Percentiles rank a stretch among this genome's conserved stretches.
Evolutionary conservation across 1,140 invertebrate species (phyloP).

Genomic region (Sarcophaga bullata): DNA sequence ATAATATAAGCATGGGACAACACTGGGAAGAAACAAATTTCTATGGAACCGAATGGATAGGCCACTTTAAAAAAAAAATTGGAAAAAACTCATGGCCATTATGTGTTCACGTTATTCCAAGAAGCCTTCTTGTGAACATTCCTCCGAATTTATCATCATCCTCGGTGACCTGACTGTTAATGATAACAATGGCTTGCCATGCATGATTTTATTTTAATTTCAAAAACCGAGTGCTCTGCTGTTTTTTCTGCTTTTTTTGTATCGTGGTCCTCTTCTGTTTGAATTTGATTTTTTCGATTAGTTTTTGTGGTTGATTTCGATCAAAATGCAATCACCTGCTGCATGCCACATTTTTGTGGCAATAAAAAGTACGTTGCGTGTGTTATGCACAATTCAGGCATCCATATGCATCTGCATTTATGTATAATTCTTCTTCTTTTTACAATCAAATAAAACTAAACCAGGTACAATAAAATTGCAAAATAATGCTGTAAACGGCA

Average conservation of each 20-base stretch:
- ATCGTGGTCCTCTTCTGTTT: background rate
- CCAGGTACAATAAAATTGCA: background rate
- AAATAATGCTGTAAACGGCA: too few relatives aligned
- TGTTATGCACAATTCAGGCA: background rate
- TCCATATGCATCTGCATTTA: constrained; percentile 67
- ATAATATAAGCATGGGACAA: too few relatives aligned
- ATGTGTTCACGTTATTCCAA: too few relatives aligned
- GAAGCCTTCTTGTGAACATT: background rate
- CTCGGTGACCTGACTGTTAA: background rate
- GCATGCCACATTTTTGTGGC: constrained; percentile 51
- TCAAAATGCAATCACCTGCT: constrained; percentile 42
- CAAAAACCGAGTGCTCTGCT: background rate
- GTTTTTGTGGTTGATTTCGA: constrained; percentile 55
- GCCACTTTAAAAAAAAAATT: too few relatives aligned
- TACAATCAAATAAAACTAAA: background rate
- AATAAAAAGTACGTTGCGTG: background rate
- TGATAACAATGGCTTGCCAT: background rate
- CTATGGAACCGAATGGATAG: too few relatives aligned
- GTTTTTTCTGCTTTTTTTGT: background rate
- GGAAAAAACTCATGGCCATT: too few relatives aligned
- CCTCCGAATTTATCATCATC: background rate
- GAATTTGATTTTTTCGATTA: constrained; percentile 53
- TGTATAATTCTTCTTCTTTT: background rate
- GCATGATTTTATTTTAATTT: background rate
- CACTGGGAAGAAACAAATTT: too few relatives aligned